phyloP scores from a whole-genome alignment of 2,888 invertebrate genomes.

The Athalia cordata region DNA sequence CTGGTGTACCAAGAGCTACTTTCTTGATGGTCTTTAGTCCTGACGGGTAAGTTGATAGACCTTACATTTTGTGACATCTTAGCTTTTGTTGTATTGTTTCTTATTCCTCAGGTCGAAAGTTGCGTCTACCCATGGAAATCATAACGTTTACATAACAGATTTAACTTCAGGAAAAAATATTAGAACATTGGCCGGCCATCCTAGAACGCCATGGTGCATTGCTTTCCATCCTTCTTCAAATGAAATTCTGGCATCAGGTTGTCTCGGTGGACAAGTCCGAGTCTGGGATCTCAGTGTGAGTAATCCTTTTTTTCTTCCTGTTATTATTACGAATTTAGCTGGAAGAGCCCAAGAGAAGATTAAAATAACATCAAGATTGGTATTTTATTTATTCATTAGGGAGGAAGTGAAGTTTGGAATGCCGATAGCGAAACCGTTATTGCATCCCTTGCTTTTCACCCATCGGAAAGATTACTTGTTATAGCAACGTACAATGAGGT shows the following conservation, averaged over 20 bases:
- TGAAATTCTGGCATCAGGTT: constrained; percentile 90
- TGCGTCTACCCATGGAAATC: constrained; percentile 93
- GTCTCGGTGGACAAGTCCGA: constrained; percentile 91
- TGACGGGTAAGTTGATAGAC: constrained; percentile 80
- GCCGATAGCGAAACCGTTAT: constrained; percentile 84
- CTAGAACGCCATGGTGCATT: constrained; percentile 93
- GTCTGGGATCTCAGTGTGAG: constrained; percentile 90
- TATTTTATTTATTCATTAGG: constrained; percentile 75
- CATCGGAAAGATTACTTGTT: constrained; percentile 86
- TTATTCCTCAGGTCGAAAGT: constrained; percentile 80
- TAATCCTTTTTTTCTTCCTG: constrained; percentile 45
- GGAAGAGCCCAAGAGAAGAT: neutral
- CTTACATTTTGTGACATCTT: constrained; percentile 38
- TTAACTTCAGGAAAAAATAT: constrained; percentile 86
- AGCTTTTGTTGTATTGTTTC: constrained; percentile 18
- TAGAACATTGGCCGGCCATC: constrained; percentile 86
- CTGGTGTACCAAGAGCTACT: constrained; percentile 86
- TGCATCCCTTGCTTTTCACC: constrained; percentile 92
- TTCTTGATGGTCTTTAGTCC: constrained; percentile 93
- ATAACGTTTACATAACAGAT: constrained; percentile 82
- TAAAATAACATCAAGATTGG: neutral
- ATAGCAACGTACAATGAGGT: constrained; percentile 90
- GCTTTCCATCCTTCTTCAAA: constrained; percentile 91
- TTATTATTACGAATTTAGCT: constrained; percentile 14
- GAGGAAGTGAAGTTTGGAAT: constrained; percentile 90